These are phyloP conservation scores for Polyploca ridens DNA, from an alignment of 2,888 invertebrate genomes.

Conservation along the genomic window DNA sequence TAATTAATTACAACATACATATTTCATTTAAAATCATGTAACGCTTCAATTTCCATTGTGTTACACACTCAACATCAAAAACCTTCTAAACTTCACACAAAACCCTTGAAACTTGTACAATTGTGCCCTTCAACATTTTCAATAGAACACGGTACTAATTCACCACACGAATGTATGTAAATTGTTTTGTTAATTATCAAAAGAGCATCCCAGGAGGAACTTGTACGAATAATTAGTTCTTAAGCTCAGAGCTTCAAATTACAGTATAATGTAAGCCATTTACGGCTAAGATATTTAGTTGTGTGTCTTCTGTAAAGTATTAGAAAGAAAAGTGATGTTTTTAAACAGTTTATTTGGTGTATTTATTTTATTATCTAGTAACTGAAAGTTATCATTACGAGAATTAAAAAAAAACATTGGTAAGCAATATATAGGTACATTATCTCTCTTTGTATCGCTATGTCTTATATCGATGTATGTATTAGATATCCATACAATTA, in stretches of 20 bases:
- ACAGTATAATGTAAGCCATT: conserved; percentile 1
- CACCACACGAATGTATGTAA: conserved; percentile 46
- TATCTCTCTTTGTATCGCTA: too few species aligned
- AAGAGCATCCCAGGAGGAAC: neutral
- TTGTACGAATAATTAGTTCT: conserved; percentile 4
- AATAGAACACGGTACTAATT: neutral
- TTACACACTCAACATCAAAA: conserved; percentile 1
- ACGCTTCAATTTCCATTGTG: neutral
- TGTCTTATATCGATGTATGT: too few species aligned
- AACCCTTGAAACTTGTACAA: neutral
- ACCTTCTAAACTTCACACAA: neutral
- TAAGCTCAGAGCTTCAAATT: conserved; percentile 2
- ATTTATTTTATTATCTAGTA: too few species aligned
- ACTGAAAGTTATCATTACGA: too few species aligned
- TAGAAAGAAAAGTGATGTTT: too few species aligned
- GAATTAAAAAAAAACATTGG: too few species aligned
- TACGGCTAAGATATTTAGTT: neutral
- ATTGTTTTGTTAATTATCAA: conserved; percentile 48
- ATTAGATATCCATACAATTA: too few species aligned
- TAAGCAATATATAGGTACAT: too few species aligned
- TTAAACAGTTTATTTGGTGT: too few species aligned
- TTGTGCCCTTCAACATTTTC: neutral
- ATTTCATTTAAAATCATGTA: neutral
- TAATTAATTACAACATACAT: neutral
- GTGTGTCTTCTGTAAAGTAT: too few species aligned